Evolutionary conservation across 2,888 invertebrate species (phyloP), one percentile per base, ranked within the genome.

Genomic region (Leptopterna dolabrata): DNA sequence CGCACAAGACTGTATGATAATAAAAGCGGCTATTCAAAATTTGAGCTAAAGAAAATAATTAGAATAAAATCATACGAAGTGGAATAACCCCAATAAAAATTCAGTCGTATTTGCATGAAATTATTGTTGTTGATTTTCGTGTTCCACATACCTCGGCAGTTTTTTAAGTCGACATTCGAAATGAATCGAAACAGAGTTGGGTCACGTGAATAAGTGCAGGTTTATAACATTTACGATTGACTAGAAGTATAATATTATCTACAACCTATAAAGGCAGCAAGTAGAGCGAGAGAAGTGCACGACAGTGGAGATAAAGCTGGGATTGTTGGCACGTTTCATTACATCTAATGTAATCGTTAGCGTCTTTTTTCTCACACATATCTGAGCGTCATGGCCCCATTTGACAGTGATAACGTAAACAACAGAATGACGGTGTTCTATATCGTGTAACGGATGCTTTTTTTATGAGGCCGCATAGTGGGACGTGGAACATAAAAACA

Each of bases 361-460:
- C 41, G 36, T 29, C 13, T 29, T 36, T 73, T 73, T 73, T 41
- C 73, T 29, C 73, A 73, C 16, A 30, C 73, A 41, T 73, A 41
- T 41, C 36, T 1, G 30, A 3, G 36, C 36, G 73, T 73, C 36
- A 73, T 41, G 73, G 36, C 36, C 73, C 73, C 73, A 36, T 73
- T 73, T 73, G 36, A 73, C 30, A 73, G 73, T 73, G 73, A 73
- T 73, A 36, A 63, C 24, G 27, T 63, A 63, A 63, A 63, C 11
- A 63, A 63, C 9, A 9, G 63, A 63, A 63, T 27, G 63, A 63
- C 24, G 24, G 24, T 24, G 63, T 19, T 36, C 63, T 24, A 19
- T 63, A 63, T 63, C 24, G n/a, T 27, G 63, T 24, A 63, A 24
- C 63, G 63, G 27, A 63, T 63, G 24, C 19, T 63, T 63, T 13